Conservation (phyloP, 2,888 invertebrate species). For the Morpho deidamia region DNA sequence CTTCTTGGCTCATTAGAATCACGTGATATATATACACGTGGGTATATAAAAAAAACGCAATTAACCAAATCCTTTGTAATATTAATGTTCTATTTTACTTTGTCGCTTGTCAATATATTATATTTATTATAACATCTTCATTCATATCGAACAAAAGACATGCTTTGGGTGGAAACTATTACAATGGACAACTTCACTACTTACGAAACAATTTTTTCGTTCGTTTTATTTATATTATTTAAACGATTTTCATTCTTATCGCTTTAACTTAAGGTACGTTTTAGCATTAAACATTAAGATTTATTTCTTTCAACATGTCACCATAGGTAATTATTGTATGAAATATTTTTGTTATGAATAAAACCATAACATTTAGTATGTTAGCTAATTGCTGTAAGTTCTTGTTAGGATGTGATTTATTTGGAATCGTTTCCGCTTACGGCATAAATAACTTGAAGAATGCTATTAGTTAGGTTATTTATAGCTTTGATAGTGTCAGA, state of each 20-base stretch:
- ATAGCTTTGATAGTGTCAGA: conserved; percentile 13
- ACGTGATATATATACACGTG: too few species aligned
- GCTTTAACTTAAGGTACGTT: neutral
- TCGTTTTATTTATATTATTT: too few species aligned
- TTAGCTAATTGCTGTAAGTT: conserved; percentile 15
- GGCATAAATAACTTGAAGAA: conserved; percentile 16
- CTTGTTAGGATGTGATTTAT: conserved; percentile 22
- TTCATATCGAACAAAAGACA: conserved; percentile 10
- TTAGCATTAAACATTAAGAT: neutral
- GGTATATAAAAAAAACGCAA: too few species aligned
- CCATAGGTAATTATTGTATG: conserved; percentile 4
- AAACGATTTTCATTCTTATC: neutral
- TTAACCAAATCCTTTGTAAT: too few species aligned
- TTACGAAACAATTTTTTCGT: neutral
- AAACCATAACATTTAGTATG: conserved; percentile 11
- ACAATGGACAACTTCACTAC: conserved; percentile 4
- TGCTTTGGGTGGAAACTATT: conserved; percentile 8
- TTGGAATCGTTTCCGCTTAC: conserved; percentile 15
- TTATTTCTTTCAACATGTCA: conserved; percentile 8
- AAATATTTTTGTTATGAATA: conserved; percentile 8
- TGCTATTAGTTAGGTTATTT: conserved; percentile 9
- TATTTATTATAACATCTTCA: neutral
- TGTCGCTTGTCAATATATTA: neutral
- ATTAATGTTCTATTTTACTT: neutral
- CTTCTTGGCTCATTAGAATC: too few species aligned